phyloP scores from a whole-genome alignment of 2,113 vertebrate genomes.

The Pholis gunnellus region DNA sequence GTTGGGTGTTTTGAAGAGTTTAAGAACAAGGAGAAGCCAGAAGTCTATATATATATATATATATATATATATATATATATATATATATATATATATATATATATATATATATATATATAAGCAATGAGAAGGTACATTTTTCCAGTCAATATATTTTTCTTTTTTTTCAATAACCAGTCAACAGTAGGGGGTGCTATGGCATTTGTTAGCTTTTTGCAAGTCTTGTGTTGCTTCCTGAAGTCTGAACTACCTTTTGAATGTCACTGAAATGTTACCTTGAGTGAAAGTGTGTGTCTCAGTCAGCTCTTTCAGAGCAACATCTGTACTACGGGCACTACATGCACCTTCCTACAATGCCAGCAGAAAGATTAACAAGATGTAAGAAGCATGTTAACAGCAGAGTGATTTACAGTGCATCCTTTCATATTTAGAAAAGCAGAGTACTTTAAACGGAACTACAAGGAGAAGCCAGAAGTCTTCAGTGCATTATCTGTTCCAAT shows the following conservation, averaged over 20 bases:
- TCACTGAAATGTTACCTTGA: conserved; percentile 6
- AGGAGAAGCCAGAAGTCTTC: neutral
- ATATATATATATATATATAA: too few species aligned
- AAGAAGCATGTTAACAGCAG: neutral
- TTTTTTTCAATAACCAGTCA: conserved; percentile 2
- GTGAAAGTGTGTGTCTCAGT: conserved; percentile 18
- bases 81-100: too few species aligned
- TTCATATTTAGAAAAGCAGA: neutral
- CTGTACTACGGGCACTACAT: conserved; percentile 4
- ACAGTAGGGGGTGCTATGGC: conserved; percentile 82
- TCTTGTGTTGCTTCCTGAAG: neutral
- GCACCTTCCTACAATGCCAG: too few species aligned
- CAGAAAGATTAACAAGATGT: neutral
- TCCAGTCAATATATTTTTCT: neutral
- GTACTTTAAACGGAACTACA: neutral
- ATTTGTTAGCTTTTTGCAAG: conserved; percentile 47
- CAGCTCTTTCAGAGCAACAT: conserved; percentile 37
- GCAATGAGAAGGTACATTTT: neutral
- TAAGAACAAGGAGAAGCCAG: too few species aligned
- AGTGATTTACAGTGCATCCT: neutral
- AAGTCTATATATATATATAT: too few species aligned
- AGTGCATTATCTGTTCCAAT: neutral
- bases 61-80: too few species aligned
- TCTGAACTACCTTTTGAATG: neutral
- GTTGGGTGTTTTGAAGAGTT: neutral